These are phyloP conservation scores for Drosophila sp. DNA, from an alignment of 1,140 invertebrate genomes.

Conservation along the genomic window DNA sequence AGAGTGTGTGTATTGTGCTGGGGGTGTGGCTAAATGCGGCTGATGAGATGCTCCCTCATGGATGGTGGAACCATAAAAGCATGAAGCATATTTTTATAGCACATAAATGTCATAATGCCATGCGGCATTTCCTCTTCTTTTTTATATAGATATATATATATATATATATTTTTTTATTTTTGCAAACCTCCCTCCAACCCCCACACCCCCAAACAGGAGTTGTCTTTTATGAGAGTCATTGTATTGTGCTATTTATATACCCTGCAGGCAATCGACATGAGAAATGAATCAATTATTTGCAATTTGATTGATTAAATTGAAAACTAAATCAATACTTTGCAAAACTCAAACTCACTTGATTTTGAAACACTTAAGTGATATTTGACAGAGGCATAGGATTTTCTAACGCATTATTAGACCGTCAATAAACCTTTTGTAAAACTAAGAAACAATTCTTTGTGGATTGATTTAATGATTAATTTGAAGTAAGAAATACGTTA, in stretches of 20 bases:
- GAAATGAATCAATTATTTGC: conserved; percentile 6
- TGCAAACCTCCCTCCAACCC: neutral
- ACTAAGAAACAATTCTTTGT: too few relatives aligned
- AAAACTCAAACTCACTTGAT: too few relatives aligned
- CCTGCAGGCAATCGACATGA: neutral
- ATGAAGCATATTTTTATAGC: conserved; percentile 75
- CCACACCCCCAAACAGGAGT: neutral
- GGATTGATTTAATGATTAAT: too few relatives aligned
- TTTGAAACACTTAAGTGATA: too few relatives aligned
- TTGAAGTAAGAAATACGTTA: too few relatives aligned
- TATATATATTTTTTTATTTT: conserved; percentile 14
- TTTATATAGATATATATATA: conserved; percentile 2
- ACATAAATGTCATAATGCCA: conserved; percentile 76
- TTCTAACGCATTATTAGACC: too few relatives aligned
- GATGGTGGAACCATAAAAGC: conserved; percentile 61
- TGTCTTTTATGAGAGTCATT: conserved; percentile 10
- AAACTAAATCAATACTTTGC: neutral
- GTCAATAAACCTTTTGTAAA: too few relatives aligned
- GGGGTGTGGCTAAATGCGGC: neutral
- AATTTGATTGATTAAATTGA: conserved; percentile 3
- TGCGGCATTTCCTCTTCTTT: conserved; percentile 53
- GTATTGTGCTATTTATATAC: conserved; percentile 1
- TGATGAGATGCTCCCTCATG: conserved; percentile 18
- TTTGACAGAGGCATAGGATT: too few relatives aligned
- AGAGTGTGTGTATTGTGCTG: neutral